These are phyloP conservation scores for Eupithecia inturbata DNA, from an alignment of 2,888 invertebrate species.

Conservation along the genomic window DNA sequence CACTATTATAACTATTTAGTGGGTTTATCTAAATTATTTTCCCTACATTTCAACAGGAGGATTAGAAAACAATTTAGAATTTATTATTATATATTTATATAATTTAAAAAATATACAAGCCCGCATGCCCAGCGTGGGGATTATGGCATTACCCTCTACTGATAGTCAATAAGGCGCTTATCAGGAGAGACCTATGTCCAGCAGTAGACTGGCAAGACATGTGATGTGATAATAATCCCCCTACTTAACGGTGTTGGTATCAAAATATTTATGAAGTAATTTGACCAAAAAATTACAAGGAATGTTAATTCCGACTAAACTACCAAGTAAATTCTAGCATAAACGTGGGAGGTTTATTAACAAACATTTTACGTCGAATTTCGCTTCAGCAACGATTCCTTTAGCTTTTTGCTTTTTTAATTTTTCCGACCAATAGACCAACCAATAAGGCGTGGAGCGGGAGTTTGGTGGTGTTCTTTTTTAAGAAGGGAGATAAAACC, in stretches of 20 bases:
- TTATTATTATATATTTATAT: no score
- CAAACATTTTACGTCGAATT: not conserved
- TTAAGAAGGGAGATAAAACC: no score
- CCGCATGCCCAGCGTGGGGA: no score
- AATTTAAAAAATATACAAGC: no score
- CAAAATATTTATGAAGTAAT: not conserved
- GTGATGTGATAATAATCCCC: not conserved
- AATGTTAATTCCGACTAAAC: not conserved
- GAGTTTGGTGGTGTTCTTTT: no score
- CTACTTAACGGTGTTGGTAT: not conserved
- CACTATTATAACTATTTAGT: no score
- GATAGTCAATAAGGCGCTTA: not conserved
- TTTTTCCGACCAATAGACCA: not conserved
- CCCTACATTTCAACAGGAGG: no score
- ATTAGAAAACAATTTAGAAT: no score
- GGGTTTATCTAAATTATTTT: no score
- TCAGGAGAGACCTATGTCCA: not conserved
- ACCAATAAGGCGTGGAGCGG: no score
- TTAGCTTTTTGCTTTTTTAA: not conserved
- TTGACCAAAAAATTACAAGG: not conserved
- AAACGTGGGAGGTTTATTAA: not conserved
- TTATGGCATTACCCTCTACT: not conserved
- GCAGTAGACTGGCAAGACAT: not conserved
- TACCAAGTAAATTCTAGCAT: not conserved
- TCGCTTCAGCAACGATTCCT: not conserved